phyloP scores from a whole-genome alignment of 2,888 invertebrate genomes.

The Tanaodytes sp. region DNA sequence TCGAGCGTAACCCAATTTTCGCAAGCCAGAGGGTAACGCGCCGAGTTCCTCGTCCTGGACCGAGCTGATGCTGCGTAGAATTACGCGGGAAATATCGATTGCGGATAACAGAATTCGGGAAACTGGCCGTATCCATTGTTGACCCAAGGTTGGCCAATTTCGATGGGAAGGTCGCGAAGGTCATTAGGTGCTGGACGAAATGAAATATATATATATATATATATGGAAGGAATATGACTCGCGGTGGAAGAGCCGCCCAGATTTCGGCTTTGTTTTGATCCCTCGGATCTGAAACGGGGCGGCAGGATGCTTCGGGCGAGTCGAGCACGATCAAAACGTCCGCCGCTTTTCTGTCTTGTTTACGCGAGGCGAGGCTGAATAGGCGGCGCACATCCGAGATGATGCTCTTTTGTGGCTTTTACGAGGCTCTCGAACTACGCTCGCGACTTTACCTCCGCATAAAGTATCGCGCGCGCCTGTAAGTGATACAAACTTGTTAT shows the following conservation, averaged over 20 bases:
- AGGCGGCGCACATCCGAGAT: slow-evolving; percentile 17
- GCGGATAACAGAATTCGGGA: slow-evolving; percentile 22
- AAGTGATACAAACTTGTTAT: slow-evolving; percentile 46
- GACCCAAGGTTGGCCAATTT: slow-evolving; percentile 24
- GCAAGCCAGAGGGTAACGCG: slow-evolving; percentile 27
- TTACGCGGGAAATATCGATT: slow-evolving; percentile 52
- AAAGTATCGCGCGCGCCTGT: slow-evolving; percentile 25
- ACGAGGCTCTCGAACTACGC: slow-evolving; percentile 20
- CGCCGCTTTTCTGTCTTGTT: slow-evolving; percentile 33
- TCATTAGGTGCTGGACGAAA: slow-evolving; percentile 16
- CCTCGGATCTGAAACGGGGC: background rate
- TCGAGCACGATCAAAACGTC: slow-evolving; percentile 3
- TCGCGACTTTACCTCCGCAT: slow-evolving; percentile 8
- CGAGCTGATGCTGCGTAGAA: slow-evolving; percentile 50
- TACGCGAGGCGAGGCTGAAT: slow-evolving; percentile 16
- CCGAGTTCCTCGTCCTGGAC: slow-evolving; percentile 37
- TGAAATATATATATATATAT: too few relatives aligned
- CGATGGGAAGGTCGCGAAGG: slow-evolving; percentile 10
- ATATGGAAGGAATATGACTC: too few relatives aligned
- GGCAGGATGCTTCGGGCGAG: background rate
- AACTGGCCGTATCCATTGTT: slow-evolving; percentile 14
- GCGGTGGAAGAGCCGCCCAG: background rate
- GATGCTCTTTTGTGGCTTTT: slow-evolving; percentile 42
- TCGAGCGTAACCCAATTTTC: slow-evolving; percentile 37
- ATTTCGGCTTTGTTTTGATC: slow-evolving; percentile 15